phyloP scores from a whole-genome alignment of 1,140 invertebrate genomes.

The Papilio machaon region DNA sequence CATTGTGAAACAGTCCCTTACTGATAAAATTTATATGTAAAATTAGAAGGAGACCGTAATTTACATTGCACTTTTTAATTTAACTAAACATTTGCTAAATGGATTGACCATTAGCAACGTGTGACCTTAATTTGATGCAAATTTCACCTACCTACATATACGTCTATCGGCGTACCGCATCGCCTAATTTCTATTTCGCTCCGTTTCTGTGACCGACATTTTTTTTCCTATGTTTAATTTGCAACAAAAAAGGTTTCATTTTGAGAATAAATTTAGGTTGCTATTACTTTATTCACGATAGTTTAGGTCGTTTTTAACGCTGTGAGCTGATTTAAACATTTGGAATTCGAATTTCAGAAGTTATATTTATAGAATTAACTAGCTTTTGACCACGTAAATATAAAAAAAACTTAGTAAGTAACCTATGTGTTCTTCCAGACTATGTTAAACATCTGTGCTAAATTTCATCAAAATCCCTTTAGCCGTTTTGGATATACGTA shows the following conservation, averaged over 20 bases:
- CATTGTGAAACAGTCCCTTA: no score
- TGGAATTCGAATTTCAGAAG: background rate
- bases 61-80: conserved; percentile 43
- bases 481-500: no score
- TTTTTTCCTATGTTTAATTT: conserved; percentile 11
- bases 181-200: conserved; percentile 30
- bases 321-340: background rate
- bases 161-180: conserved; percentile 14
- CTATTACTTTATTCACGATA: background rate
- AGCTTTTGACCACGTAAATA: no score
- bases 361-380: no score
- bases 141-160: conserved; percentile 42
- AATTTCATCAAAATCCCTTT: no score
- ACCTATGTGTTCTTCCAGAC: no score
- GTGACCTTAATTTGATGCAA: conserved; percentile 60
- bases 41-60: conserved; percentile 27
- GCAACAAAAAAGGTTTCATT: conserved; percentile 10
- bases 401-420: no score
- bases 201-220: conserved; percentile 20
- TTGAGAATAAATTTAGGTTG: conserved; percentile 1
- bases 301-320: background rate
- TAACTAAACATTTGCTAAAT: conserved; percentile 51
- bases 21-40: conserved; percentile 5
- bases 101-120: conserved; percentile 54
- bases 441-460: no score